Conservation (phyloP, 1,140 invertebrate genomes). For the Caenorhabditis inopinata region DNA sequence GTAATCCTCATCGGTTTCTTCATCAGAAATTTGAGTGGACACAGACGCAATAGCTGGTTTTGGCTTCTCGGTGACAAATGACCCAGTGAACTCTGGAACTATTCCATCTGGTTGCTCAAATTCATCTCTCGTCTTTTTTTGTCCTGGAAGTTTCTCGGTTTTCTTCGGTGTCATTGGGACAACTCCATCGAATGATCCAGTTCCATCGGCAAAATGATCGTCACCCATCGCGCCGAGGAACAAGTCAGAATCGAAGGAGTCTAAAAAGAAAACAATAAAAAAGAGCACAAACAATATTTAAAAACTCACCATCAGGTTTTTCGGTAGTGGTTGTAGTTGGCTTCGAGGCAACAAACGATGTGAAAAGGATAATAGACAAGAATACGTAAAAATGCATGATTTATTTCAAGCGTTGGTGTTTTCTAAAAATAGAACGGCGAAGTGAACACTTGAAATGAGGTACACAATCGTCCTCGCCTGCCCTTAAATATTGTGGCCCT, state of each 20-base stretch:
- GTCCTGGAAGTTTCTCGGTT: constrained; percentile 22
- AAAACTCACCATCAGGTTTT: constrained; percentile 20
- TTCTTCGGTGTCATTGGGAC: constrained; percentile 12
- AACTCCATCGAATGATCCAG: constrained; percentile 8
- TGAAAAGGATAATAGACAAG: neutral
- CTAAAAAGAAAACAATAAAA: neutral
- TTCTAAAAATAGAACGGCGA: constrained; percentile 7
- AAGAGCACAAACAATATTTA: neutral
- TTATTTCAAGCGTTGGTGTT: neutral
- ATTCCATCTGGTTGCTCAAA: constrained; percentile 38
- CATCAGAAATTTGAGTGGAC: neutral
- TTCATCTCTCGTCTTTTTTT: neutral
- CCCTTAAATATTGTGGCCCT: constrained; percentile 26
- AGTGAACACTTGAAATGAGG: constrained; percentile 29
- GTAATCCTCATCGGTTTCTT: neutral
- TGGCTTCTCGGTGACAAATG: constrained; percentile 36
- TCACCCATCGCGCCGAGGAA: constrained; percentile 23
- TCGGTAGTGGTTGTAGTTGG: constrained; percentile 8
- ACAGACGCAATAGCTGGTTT: neutral
- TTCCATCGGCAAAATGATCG: constrained; percentile 20
- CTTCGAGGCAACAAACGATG: neutral
- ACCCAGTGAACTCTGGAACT: constrained; percentile 58
- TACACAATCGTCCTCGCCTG: neutral
- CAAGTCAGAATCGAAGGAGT: constrained; percentile 24
- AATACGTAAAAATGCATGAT: constrained; percentile 7